Evolutionary conservation across 2,888 invertebrate genomes (phyloP).

Genomic region (Metellina segmentata): DNA sequence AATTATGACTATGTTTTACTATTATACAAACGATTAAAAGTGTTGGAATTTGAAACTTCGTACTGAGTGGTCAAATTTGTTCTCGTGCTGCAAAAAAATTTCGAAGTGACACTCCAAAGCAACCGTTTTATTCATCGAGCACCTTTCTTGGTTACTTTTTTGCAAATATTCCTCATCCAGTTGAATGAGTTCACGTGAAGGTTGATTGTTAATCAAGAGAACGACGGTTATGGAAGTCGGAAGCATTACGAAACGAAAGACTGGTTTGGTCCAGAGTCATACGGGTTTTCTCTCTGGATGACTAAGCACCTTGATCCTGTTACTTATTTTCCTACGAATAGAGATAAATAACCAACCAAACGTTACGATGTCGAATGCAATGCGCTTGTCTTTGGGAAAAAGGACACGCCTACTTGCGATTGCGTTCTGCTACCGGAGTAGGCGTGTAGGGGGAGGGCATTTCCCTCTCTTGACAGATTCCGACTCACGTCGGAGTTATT

Average conservation of each 20-base stretch:
- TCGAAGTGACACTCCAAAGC: no score
- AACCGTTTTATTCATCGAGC: background rate
- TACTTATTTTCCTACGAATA: background rate
- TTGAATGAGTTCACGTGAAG: background rate
- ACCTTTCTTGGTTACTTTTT: background rate
- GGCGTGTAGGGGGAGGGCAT: background rate
- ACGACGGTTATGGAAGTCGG: background rate
- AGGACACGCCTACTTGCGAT: background rate
- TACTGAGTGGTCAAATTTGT: no score
- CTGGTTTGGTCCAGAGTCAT: background rate
- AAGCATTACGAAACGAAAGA: background rate
- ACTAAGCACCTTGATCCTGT: constrained; percentile 1
- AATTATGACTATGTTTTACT: no score
- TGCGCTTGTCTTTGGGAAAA: background rate
- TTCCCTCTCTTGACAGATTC: background rate
- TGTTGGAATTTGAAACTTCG: no score
- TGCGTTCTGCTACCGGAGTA: background rate
- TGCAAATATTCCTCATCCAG: background rate
- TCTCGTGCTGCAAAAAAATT: no score
- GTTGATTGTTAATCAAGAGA: background rate
- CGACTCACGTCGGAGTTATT: background rate
- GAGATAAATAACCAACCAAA: background rate
- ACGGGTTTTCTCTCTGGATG: background rate
- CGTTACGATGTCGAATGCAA: background rate
- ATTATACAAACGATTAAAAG: no score